These are phyloP conservation scores for Odocoileus virginianus DNA, from an alignment of 2,113 vertebrate genomes.

Conservation along the genomic window DNA sequence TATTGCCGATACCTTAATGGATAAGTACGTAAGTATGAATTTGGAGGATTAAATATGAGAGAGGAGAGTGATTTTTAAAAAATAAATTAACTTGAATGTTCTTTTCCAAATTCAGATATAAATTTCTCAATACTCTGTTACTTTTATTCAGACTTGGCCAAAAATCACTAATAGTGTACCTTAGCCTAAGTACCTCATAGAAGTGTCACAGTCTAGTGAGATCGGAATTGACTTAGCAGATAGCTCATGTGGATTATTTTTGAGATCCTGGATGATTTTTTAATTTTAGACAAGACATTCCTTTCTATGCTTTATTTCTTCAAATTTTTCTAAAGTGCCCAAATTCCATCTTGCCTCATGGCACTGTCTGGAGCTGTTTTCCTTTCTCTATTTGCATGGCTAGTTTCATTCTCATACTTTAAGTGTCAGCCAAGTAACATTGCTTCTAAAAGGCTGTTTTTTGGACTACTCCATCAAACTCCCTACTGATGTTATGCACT, in stretches of 20 bases:
- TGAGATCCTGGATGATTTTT: not conserved
- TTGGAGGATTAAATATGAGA: not conserved
- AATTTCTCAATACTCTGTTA: not conserved
- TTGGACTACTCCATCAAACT: not conserved
- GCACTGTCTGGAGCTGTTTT: not conserved
- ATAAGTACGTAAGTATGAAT: not conserved
- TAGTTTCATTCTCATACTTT: not conserved
- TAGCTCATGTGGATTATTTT: not conserved
- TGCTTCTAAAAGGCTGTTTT: not conserved
- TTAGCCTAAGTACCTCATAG: not conserved
- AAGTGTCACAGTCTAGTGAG: not conserved
- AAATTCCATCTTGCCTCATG: not conserved
- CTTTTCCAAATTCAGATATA: constrained; percentile 7
- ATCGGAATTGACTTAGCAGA: not conserved
- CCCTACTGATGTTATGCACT: not conserved
- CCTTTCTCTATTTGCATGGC: not conserved
- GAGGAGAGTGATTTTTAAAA: not conserved
- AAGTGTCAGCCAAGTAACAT: not conserved
- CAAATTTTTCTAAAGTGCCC: not conserved
- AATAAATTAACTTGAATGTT: not conserved
- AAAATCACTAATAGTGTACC: not conserved
- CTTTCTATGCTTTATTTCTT: constrained; percentile 17
- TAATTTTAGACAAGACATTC: not conserved
- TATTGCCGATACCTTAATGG: not conserved
- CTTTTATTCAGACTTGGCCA: not conserved